phyloP scores from a whole-genome alignment of 2,888 invertebrate genomes.

The Argyresthia albistria region DNA sequence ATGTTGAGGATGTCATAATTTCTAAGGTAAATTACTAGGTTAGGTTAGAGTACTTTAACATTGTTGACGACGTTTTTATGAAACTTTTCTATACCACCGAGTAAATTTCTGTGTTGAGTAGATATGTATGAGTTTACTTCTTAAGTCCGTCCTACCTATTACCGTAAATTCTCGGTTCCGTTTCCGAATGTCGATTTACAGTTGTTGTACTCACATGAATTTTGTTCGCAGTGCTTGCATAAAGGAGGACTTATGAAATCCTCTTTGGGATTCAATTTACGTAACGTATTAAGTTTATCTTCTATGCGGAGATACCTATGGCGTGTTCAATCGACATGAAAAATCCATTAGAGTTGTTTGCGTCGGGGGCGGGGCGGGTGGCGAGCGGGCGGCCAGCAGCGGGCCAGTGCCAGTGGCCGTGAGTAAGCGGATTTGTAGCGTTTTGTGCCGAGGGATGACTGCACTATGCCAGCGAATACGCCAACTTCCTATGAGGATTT shows the following conservation, averaged over 20 bases:
- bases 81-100: no score
- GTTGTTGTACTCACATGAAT: no score
- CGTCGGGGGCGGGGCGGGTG: conserved; percentile 35
- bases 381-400: conserved; percentile 22
- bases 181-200: no score
- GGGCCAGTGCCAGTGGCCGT: conserved; percentile 60
- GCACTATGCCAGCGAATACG: conserved; percentile 2
- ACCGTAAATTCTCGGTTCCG: no score
- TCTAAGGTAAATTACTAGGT: no score
- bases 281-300: conserved; percentile 3
- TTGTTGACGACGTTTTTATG: no score
- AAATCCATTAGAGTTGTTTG: conserved; percentile 66
- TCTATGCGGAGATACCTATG: conserved; percentile 10
- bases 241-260: neutral
- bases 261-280: neutral
- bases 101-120: no score
- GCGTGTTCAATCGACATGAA: conserved; percentile 66
- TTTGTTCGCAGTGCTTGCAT: neutral
- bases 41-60: no score
- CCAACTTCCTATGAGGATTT: neutral
- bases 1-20: no score
- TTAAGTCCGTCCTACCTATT: no score
- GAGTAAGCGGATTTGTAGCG: conserved; percentile 63
- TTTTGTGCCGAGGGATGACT: conserved; percentile 13
- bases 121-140: no score